A percentile compares a stretch with the other conserved stretches of the same genome.
Evolutionary conservation across 2,888 invertebrate species (phyloP).

Genomic region (Carterocephalus palaemon): DNA sequence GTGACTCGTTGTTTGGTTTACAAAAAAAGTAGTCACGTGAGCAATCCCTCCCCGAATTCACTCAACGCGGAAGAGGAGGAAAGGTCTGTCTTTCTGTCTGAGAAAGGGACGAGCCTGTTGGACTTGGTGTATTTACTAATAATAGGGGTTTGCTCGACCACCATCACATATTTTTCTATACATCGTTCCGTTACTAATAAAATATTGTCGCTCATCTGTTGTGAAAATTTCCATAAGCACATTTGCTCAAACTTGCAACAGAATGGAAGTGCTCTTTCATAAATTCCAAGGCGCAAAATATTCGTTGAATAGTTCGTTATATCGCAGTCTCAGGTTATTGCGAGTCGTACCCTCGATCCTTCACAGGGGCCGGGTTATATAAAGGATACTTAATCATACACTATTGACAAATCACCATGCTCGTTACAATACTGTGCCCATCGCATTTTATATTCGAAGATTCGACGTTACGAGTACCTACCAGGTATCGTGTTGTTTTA

Average conservation of each 20-base stretch:
- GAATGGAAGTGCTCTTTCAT: conserved; percentile 10
- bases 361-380: conserved; percentile 43
- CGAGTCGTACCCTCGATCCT: conserved; percentile 34
- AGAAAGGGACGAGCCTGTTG: no score
- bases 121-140: no score
- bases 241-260: conserved; percentile 2
- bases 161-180: no score
- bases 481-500: no score
- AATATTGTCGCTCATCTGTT: conserved; percentile 5
- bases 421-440: conserved; percentile 57
- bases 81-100: no score
- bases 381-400: conserved; percentile 54
- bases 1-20: no score
- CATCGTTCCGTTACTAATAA: conserved; percentile 11
- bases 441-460: conserved; percentile 56
- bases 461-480: conserved; percentile 32
- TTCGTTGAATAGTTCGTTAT: conserved; percentile 43
- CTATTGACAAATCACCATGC: conserved; percentile 62
- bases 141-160: no score
- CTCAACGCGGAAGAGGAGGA: no score
- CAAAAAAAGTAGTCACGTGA: no score
- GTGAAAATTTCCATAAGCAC: conserved; percentile 9
- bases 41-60: no score
- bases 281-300: conserved; percentile 13
- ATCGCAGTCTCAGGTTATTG: conserved; percentile 56